Percentiles rank a stretch among this genome's conserved stretches.
These are phyloP conservation scores for Nasonovia ribisnigri DNA, from an alignment of 2,888 invertebrate species.

Conservation along the genomic window DNA sequence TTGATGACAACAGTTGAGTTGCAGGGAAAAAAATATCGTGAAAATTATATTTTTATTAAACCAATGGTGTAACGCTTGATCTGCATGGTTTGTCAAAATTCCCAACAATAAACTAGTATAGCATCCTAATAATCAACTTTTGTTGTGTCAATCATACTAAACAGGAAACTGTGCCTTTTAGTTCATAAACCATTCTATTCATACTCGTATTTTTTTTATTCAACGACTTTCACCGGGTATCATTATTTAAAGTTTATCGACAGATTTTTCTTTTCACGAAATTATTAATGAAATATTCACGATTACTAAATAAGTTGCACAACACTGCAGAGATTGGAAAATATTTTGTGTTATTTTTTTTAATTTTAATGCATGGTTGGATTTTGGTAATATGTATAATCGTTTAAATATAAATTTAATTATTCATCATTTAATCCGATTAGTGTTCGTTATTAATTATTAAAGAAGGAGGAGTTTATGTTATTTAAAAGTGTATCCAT, in stretches of 20 bases:
- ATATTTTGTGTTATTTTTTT: neutral
- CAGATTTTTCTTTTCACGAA: neutral
- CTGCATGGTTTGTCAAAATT: neutral
- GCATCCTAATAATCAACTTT: neutral
- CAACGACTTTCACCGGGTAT: neutral
- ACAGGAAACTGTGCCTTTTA: conserved; percentile 22
- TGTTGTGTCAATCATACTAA: neutral
- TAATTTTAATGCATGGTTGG: neutral
- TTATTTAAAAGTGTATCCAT: neutral
- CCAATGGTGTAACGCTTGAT: neutral
- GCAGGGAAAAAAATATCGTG: neutral
- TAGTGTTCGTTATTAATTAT: neutral
- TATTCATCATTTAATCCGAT: neutral
- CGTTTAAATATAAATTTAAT: neutral
- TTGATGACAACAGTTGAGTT: neutral
- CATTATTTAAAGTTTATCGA: neutral
- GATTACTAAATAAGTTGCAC: neutral
- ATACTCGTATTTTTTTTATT: neutral
- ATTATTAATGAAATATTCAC: neutral
- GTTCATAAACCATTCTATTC: neutral
- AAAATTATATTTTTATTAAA: neutral
- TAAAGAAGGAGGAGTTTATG: neutral
- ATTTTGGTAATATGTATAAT: neutral
- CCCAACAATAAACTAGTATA: neutral
- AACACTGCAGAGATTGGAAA: neutral